These are phyloP conservation scores for Sarcophaga bullata DNA, from an alignment of 1,140 invertebrate genomes.

Conservation along the genomic window DNA sequence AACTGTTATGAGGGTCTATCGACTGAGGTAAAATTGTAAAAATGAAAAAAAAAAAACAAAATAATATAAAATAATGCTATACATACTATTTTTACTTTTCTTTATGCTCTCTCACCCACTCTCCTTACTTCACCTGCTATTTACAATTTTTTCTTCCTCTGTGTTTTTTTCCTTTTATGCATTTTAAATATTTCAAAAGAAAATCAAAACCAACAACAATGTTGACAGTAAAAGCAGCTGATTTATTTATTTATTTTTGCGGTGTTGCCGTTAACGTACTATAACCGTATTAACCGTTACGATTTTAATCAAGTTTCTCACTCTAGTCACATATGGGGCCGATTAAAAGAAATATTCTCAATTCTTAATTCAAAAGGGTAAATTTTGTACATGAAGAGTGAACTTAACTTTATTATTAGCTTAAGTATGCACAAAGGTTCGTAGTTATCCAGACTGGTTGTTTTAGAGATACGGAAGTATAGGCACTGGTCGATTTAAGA, in stretches of 20 bases:
- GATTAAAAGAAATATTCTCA: too few species aligned
- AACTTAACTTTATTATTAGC: too few species aligned
- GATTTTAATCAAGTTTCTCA: too few species aligned
- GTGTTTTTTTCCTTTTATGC: background rate
- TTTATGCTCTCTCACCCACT: background rate
- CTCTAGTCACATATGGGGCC: too few species aligned
- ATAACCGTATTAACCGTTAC: too few species aligned
- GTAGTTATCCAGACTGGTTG: too few species aligned
- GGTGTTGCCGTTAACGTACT: too few species aligned
- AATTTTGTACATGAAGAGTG: too few species aligned
- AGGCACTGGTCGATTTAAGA: too few species aligned
- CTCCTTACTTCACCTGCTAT: slow-evolving; percentile 7
- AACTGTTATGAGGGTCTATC: background rate
- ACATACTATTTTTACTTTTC: slow-evolving; percentile 25
- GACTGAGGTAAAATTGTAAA: background rate
- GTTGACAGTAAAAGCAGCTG: background rate
- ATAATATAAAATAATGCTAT: background rate
- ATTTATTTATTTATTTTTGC: background rate
- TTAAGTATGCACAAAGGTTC: too few species aligned
- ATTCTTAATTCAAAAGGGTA: too few species aligned
- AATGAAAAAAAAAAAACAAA: background rate
- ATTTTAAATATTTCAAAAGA: background rate
- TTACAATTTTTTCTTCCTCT: background rate
- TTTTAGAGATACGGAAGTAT: too few species aligned
- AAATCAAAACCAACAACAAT: background rate